Evolutionary conservation across 2,888 invertebrate genomes (phyloP).

Genomic region (Eudemis profundana): DNA sequence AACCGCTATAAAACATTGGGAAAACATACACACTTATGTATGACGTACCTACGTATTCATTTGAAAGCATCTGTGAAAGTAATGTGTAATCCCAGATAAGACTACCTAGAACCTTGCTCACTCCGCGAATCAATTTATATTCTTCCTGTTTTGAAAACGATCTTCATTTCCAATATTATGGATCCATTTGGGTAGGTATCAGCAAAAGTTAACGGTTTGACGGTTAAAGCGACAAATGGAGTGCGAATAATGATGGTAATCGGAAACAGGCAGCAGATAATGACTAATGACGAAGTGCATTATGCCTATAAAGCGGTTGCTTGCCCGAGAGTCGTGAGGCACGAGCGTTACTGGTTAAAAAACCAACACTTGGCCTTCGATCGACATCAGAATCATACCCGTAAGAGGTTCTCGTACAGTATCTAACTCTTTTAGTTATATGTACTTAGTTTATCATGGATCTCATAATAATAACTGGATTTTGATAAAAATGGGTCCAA

Average conservation of each 20-base stretch:
- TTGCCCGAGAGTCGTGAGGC: constrained; percentile 40
- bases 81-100: constrained; percentile 19
- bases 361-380: constrained; percentile 5
- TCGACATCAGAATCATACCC: neutral
- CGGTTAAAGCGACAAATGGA: constrained; percentile 38
- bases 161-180: neutral
- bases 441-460: no score
- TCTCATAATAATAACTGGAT: no score
- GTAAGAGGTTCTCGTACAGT: no score
- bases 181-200: constrained; percentile 24
- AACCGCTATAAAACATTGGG: constrained; percentile 11
- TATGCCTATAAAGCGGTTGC: constrained; percentile 35
- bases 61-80: constrained; percentile 6
- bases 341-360: constrained; percentile 13
- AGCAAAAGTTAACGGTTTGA: constrained; percentile 30
- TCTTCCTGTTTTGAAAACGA: neutral
- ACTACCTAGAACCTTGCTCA: neutral
- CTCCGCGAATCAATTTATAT: constrained; percentile 18
- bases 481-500: no score
- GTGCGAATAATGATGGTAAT: constrained; percentile 39
- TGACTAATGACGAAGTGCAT: constrained; percentile 39
- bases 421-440: no score
- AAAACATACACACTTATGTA: constrained; percentile 14
- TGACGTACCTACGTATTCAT: no score
- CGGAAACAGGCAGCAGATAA: constrained; percentile 27